Base-by-base conservation (phyloP, 2,888 invertebrate species). In the Neoitamus cyanurus region DNA sequence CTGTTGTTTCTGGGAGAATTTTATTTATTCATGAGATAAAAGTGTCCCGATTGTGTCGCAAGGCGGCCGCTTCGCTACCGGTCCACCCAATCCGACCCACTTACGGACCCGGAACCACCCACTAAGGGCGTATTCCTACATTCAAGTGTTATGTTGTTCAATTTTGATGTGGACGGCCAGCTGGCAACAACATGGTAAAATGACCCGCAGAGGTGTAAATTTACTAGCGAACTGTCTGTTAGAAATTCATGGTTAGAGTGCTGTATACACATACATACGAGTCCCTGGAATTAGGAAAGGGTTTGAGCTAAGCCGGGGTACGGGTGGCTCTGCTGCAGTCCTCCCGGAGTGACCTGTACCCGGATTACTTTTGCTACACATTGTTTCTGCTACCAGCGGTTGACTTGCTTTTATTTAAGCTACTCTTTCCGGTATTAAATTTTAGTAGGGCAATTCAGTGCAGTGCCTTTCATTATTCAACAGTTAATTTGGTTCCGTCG, bases 401-500 rank as follows among this genome's bases (percentile, higher is more conserved):
- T 20, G 34, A n/a, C 37, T 1, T 37, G 25, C 34, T 37, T 73
- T 73, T 73, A 73, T 73, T 73, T 37, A 34, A 31, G 37, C 73
- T 34, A 73, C 37, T 36, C 11, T 34, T 73, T 73, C 73, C 73
- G 34, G 73, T 37, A 73, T 73, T 73, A 73, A 73, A 73, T 15
- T 73, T 73, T 36, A 73, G 36, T 73, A 20, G 37, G 73, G 20
- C 36, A 36, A 36, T 73, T 34, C 73, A 34, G 20, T 80, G 78
- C 78, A 80, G 48, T 80, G 48, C 48, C 78, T 58, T 80, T 48
- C 30, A 80, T 80, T 48, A 80, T 80, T 80, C 78, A 80, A 48
- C 28, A 31, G 78, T 80, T 48, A 80, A 80, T 80, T 80, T 80
- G 30, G 78, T 80, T 48, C 48, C 37, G 78, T n/a, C 20, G 11